Conservation (phyloP, 2,888 invertebrate genomes). For the Harpagoxenus sublaevis region DNA sequence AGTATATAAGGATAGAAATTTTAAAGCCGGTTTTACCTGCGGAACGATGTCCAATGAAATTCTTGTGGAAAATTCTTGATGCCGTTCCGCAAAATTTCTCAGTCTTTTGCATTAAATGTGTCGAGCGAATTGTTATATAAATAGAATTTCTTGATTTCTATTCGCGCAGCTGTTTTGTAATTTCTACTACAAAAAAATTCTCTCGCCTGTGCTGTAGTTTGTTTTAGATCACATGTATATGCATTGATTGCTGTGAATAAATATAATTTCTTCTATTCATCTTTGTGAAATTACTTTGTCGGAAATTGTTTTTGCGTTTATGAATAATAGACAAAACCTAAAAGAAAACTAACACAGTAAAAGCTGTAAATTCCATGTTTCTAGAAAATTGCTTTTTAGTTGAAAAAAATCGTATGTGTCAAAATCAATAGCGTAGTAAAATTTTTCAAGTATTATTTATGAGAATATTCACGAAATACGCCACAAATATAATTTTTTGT, state of each 20-base stretch:
- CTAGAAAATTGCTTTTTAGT: slow-evolving; percentile 3
- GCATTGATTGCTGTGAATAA: background rate
- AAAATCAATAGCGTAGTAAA: slow-evolving; percentile 2
- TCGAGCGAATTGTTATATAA: background rate
- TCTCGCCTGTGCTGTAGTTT: background rate
- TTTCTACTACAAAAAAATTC: background rate
- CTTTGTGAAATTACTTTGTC: background rate
- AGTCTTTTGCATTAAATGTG: background rate
- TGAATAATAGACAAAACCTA: background rate
- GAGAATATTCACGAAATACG: background rate
- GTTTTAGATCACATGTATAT: background rate
- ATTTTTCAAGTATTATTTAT: background rate
- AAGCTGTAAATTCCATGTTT: background rate
- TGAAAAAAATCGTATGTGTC: background rate
- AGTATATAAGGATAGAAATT: background rate
- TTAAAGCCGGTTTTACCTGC: background rate
- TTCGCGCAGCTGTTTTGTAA: background rate
- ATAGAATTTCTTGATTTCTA: background rate
- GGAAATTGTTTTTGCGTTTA: background rate
- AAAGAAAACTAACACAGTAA: background rate
- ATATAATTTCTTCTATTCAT: background rate
- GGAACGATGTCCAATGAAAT: background rate
- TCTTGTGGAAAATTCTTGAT: background rate
- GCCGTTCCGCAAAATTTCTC: background rate
- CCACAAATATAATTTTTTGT: background rate